Evolutionary conservation across 2,113 vertebrate genomes (phyloP).

Genomic region (Cryptotis parvus): DNA sequence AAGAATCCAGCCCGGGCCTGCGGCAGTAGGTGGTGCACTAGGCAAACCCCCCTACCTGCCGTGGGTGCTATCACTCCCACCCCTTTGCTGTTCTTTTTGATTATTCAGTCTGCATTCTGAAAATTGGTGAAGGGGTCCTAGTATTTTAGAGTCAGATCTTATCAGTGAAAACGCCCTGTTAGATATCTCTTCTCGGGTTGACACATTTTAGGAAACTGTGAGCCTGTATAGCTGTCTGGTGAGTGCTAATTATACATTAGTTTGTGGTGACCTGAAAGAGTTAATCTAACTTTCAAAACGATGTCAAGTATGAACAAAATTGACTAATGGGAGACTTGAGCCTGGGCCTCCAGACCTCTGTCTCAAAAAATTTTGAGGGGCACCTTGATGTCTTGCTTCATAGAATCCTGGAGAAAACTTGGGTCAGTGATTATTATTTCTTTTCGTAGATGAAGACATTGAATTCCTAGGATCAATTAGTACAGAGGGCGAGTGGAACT

Average conservation of each 20-base stretch:
- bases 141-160: slow-evolving; percentile 27
- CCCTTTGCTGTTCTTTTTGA: background rate
- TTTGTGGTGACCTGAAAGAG: slow-evolving; percentile 26
- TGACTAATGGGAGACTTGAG: background rate
- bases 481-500: background rate
- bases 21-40: too few relatives aligned
- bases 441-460: background rate
- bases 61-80: too few relatives aligned
- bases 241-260: slow-evolving; percentile 24
- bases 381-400: background rate
- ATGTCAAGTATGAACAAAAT: background rate
- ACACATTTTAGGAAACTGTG: slow-evolving; percentile 12
- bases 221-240: slow-evolving; percentile 22
- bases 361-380: too few relatives aligned
- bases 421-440: too few relatives aligned
- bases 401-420: slow-evolving; percentile 7
- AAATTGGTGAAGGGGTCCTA: slow-evolving; percentile 13
- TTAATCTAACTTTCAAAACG: slow-evolving; percentile 39
- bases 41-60: too few relatives aligned
- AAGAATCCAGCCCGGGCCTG: too few relatives aligned
- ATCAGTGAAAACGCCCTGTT: background rate
- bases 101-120: slow-evolving; percentile 47
- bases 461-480: background rate
- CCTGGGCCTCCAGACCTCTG: background rate
- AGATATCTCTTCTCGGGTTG: background rate